These are phyloP conservation scores for Sphenopsis melanotis DNA, from an alignment of 2,797 vertebrate species.

Conservation along the genomic window DNA sequence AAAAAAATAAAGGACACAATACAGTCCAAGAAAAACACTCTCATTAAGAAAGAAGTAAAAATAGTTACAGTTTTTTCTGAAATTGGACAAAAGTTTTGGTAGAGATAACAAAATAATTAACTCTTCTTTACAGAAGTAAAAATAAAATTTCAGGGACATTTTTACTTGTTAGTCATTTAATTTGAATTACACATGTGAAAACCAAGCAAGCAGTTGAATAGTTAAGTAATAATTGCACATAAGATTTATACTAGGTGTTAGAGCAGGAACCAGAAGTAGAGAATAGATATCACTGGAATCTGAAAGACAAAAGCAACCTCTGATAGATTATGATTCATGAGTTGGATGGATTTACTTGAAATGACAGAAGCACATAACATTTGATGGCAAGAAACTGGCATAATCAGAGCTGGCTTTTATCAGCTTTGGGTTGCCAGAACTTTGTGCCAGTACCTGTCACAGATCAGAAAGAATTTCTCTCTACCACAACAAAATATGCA, in stretches of 20 bases:
- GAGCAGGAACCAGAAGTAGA: not conserved
- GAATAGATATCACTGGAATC: not conserved
- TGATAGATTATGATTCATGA: slow-evolving; percentile 15
- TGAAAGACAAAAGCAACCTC: slow-evolving; percentile 12
- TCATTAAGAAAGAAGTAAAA: not conserved
- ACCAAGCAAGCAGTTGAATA: not conserved
- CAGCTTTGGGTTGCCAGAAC: slow-evolving; percentile 30
- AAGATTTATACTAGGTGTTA: not conserved
- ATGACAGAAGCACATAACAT: not conserved
- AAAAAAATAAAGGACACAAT: not conserved
- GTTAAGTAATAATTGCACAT: not conserved
- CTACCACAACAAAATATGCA: not conserved
- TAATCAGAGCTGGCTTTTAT: slow-evolving; percentile 33
- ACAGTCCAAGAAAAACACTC: not conserved
- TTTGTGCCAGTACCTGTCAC: slow-evolving; percentile 29
- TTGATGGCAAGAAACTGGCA: slow-evolving; percentile 14
- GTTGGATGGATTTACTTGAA: slow-evolving; percentile 1
- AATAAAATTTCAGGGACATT: not conserved
- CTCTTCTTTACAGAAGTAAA: not conserved
- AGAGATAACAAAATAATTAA: not conserved
- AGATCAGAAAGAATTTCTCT: slow-evolving; percentile 12
- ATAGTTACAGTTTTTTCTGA: not conserved
- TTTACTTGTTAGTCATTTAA: not conserved
- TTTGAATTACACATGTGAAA: not conserved
- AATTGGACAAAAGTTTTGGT: not conserved